phyloP scores from a whole-genome alignment of 2,888 invertebrate species.

The Polydrusus pterygomalis region DNA sequence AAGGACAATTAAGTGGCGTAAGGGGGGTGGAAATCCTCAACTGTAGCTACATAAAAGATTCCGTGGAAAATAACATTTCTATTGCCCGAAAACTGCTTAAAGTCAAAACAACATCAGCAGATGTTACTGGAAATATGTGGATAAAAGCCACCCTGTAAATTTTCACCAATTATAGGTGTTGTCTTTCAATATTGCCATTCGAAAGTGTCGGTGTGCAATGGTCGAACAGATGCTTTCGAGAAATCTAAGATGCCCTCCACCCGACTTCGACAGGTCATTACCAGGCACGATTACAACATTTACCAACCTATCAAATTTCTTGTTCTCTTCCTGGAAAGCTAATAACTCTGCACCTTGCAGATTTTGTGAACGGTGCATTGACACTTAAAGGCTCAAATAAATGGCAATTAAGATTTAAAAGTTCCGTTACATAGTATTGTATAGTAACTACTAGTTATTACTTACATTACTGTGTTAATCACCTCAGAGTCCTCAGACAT shows the following conservation, averaged over 20 bases:
- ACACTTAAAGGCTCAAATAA: not conserved
- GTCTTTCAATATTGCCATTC: not conserved
- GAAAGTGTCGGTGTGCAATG: not conserved
- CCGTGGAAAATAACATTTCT: too few species aligned
- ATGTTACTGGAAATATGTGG: too few species aligned
- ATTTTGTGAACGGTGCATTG: not conserved
- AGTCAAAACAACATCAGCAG: too few species aligned
- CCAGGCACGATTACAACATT: slow-evolving; percentile 12
- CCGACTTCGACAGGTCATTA: not conserved
- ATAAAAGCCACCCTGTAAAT: not conserved
- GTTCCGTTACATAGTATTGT: not conserved
- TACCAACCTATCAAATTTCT: slow-evolving; percentile 8
- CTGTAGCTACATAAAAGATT: too few species aligned
- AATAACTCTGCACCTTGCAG: slow-evolving; percentile 13
- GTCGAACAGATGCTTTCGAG: slow-evolving; percentile 2
- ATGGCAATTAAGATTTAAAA: not conserved
- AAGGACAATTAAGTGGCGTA: too few species aligned
- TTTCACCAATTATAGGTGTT: not conserved
- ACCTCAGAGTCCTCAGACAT: too few species aligned
- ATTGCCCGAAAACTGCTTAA: too few species aligned
- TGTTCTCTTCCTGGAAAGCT: slow-evolving; percentile 8
- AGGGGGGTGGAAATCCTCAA: too few species aligned
- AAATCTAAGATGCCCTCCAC: slow-evolving; percentile 1
- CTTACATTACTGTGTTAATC: too few species aligned
- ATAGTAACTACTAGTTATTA: too few species aligned